Evolutionary conservation across 2,888 invertebrate genomes (phyloP), one percentile per base, ranked within the genome.

Genomic region (Chironomus tentans): DNA sequence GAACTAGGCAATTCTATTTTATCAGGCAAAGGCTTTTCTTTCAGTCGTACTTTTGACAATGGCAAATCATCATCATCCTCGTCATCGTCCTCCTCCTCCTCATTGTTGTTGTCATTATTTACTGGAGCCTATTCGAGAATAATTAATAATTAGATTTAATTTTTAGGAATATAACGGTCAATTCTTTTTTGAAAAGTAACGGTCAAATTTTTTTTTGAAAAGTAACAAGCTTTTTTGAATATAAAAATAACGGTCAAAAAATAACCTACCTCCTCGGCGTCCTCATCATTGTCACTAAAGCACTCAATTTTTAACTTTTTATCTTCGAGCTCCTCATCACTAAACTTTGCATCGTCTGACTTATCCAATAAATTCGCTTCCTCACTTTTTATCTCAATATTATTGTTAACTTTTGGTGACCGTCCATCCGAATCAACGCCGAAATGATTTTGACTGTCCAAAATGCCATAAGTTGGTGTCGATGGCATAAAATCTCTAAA

Each of bases 401-500:
- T 76, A 47, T 75, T 76, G 28, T 70, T 70, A n/a, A 65, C 10
- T 65, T 21, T 65, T 22, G 65, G 13, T 24, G 10, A 2, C 12
- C 24, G 18, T 24, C 24, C 65, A 22, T 24, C 65, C n/a, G n/a
- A n/a, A 2, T 18, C 22, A 12, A 38, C 61, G n/a, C 18, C 82
- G 82, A 61, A 78, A 79, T 87, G 87, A 61, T 87, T 86, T 38
- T 82, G 81, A 70, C 84, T 83, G 6, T 50, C 61, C 3, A 76
- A 10, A 38, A 38, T 10, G 38, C 38, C 2, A 10, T 2, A 7
- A 13, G 56, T 48, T 75, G 85, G 84, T 13, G 56, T 50, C 6
- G 74, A 2, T 68, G 74, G 68, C 77, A 87, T 87, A 83, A 97
- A 97, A 84, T 97, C 97, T 80, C 92, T 91, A 82, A 98, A 98